Evolutionary conservation across 2,113 vertebrate species (phyloP).

Genomic region (Eulemur rufifrons): DNA sequence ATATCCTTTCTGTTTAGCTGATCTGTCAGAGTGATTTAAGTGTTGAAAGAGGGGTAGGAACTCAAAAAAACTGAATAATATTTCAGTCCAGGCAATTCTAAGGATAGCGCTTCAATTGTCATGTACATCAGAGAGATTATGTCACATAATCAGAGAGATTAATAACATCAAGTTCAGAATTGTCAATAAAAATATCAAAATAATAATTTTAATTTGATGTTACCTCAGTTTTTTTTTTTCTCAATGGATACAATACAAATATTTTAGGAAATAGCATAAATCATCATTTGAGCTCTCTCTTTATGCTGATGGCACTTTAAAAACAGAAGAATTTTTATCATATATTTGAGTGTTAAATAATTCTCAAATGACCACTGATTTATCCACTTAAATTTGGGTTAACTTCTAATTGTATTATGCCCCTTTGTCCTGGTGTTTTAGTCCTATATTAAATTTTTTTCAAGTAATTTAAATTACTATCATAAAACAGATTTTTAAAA

Average conservation of each 20-base stretch:
- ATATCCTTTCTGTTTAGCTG: slow-evolving; percentile 24
- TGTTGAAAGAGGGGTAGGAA: background rate
- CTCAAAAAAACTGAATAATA: background rate
- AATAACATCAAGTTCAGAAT: background rate
- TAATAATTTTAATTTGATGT: background rate
- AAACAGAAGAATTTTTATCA: background rate
- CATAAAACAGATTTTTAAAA: background rate
- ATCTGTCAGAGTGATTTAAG: slow-evolving; percentile 8
- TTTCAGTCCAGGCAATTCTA: background rate
- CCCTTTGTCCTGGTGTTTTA: background rate
- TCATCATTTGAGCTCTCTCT: background rate
- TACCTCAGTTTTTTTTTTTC: background rate
- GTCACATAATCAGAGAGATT: background rate
- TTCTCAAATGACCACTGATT: background rate
- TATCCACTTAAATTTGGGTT: background rate
- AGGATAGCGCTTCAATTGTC: background rate
- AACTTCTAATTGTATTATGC: background rate
- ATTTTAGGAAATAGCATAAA: background rate
- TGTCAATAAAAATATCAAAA: background rate
- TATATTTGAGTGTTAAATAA: background rate
- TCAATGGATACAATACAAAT: background rate
- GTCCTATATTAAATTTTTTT: background rate
- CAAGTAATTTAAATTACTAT: background rate
- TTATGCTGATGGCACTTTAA: background rate
- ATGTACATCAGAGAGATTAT: background rate